Percentiles rank a stretch among this genome's conserved stretches.
Evolutionary conservation across 30 jellyfish, hydroid and myxozoan genomes (phyloP).

Genomic region (Haliclystus octoradiatus): DNA sequence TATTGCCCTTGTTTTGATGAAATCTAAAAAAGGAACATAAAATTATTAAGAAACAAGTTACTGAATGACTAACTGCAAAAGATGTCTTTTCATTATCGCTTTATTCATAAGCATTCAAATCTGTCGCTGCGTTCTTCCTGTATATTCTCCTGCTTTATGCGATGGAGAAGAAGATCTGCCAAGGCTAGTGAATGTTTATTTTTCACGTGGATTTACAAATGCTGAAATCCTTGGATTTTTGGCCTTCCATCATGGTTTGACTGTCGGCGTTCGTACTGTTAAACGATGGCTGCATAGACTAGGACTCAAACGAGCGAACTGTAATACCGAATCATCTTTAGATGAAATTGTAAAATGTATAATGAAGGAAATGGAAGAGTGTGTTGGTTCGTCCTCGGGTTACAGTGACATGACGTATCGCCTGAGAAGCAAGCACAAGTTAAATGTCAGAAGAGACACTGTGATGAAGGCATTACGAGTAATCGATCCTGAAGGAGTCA

Average conservation of each 20-base stretch:
- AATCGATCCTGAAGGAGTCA: constrained; percentile 44
- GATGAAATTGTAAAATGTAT: neutral
- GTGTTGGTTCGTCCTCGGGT: neutral
- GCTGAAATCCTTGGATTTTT: constrained; percentile 31
- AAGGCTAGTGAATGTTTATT: no score
- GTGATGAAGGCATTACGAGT: constrained; percentile 16
- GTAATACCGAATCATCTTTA: neutral
- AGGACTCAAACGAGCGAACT: constrained; percentile 2
- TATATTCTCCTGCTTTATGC: no score
- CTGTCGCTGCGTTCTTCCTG: no score
- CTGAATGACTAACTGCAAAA: no score
- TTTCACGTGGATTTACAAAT: constrained; percentile 28
- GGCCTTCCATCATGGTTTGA: constrained; percentile 14
- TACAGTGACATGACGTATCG: neutral
- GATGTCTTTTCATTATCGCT: no score
- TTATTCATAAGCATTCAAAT: no score
- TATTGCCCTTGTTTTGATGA: no score
- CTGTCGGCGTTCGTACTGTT: constrained; percentile 22
- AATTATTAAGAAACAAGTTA: no score
- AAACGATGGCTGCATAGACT: constrained; percentile 30
- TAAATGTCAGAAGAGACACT: constrained; percentile 13
- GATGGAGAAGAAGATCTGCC: no score
- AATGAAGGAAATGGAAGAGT: neutral
- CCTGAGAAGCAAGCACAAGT: neutral
- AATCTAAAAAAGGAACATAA: no score